A percentile compares a stretch with the other conserved stretches of the same genome.
Conservation (phyloP, 1,140 invertebrate species). For the Ceratosolen solmsi region DNA sequence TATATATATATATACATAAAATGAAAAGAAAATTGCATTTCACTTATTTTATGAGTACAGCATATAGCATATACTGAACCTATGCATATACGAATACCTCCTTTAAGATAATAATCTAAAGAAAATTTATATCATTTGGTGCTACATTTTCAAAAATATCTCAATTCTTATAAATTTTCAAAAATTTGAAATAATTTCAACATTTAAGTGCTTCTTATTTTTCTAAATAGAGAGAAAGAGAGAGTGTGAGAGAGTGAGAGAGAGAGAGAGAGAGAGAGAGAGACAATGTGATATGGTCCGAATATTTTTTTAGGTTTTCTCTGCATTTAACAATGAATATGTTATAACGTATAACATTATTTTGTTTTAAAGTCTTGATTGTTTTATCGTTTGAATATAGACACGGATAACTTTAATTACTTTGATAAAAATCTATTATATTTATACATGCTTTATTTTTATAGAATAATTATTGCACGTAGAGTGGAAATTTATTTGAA, state of each 20-base stretch:
- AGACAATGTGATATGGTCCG: slow-evolving; percentile 28
- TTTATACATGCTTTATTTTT: not conserved
- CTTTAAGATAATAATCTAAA: slow-evolving; percentile 21
- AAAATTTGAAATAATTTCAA: slow-evolving; percentile 35
- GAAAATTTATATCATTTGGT: slow-evolving; percentile 28
- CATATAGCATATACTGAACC: not conserved
- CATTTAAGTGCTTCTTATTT: slow-evolving; percentile 25
- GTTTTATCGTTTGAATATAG: not conserved
- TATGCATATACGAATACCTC: slow-evolving; percentile 29
- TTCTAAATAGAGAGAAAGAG: slow-evolving; percentile 28
- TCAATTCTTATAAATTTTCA: slow-evolving; percentile 35
- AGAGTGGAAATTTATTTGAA: not conserved
- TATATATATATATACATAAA: not conserved
- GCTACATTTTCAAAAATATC: slow-evolving; percentile 29
- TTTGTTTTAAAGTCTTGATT: not conserved
- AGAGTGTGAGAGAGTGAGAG: slow-evolving; percentile 16
- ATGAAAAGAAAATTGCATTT: slow-evolving; percentile 3
- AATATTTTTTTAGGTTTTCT: slow-evolving; percentile 10
- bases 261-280: slow-evolving; percentile 31
- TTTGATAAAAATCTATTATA: not conserved
- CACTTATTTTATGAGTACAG: not conserved
- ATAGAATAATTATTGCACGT: not conserved
- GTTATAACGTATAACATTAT: not conserved
- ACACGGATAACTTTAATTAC: not conserved
- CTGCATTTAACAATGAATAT: not conserved